Base-by-base conservation (phyloP, 2,113 vertebrate species). In the Microcebus tavaratra region DNA sequence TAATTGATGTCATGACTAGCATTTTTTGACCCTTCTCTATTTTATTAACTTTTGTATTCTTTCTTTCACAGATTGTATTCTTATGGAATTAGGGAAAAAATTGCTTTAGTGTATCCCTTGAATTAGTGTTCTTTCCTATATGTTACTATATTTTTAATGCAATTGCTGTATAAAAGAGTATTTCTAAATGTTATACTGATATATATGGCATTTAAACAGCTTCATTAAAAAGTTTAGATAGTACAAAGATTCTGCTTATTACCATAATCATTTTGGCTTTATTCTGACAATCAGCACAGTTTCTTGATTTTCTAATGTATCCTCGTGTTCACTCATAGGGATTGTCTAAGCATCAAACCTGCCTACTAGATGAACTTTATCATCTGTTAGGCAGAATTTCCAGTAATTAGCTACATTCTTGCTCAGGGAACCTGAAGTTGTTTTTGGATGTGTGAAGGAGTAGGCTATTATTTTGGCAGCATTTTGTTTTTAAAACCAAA, bases 221-320 rank as follows among this genome's bases (percentile, higher is more conserved):
- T 15, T 94, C 39, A 85, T 63, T 88, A 63, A 73, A 81, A 80
- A 67, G 31, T 88, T 93, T 82, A 96, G 81, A 42, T 68, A 76
- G 45, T 39, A 92, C 7, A 87, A 79, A 81, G 34, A 0, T 85
- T 79, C 48, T 91, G 18, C 91, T 84, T 94, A 59, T 75, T 90
- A n/a, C 31, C 42, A n/a, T 81, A 53, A 82, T 86, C 84, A 53
- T 84, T 93, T 97, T 70, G 70, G 21, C 42, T 84, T 96, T 72
- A 48, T 76, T 63, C 48, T 55, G 39, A 90, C 29, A 45, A 8
- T 23, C 65, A 59, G 57, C 18, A 73, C 13, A 87, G 10, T 83
- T 82, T 76, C 39, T 90, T 90, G 81, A 82, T 82, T 95, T 87
- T 45, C 50, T 94, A 25, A 3, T 59, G 1, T 75, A 39, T n/a